Evolutionary conservation across 2,888 invertebrate genomes (phyloP), one percentile per base, ranked within the genome.

Genomic region (Brachynemurus nebulosus): DNA sequence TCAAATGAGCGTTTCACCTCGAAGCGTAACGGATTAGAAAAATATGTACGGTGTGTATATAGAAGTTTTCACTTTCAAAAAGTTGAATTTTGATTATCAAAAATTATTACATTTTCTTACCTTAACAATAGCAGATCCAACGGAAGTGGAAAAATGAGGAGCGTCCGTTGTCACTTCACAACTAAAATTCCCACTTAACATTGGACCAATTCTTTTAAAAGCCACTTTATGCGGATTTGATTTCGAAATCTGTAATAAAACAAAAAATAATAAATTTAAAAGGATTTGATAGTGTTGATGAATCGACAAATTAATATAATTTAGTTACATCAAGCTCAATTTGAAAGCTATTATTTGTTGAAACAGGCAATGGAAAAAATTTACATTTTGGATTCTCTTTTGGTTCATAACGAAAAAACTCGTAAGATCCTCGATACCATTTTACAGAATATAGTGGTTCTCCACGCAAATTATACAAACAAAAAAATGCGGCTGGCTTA

Each of bases 161-260:
- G 76, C 74, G 56, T 83, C 83, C 1, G 79, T 79, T 6, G 83
- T 82, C 49, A 84, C 83, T 65, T 85, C 84, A 59, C 85, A 85
- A 58, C 76, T 79, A 66, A 82, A 84, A 69, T 80, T 81, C 5
- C 85, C 85, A 30, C 82, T 76, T 44, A 83, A 65, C 42, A 70
- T 71, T 54, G 80, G 76, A 53, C 80, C 80, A 56, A 85, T 71
- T 52, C 77, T 71, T 51, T 72, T 70, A 48, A 85, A 72, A 47
- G 79, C 68, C 42, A 84, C 84, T 64, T 82, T 81, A 39, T 76
- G 78, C 47, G 78, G 78, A 61, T 84, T 82, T 14, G 85, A 85
- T 9, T 27, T 25, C 14, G 2, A 6, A 8, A 30, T 30, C 30
- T 30, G 7, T 23, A 6, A 4, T 12, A 30, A 30, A 14, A 27